These are phyloP conservation scores for Cassiopea xamachana DNA, from an alignment of 30 jellyfish, hydroid and myxozoan species.

Conservation along the genomic window DNA sequence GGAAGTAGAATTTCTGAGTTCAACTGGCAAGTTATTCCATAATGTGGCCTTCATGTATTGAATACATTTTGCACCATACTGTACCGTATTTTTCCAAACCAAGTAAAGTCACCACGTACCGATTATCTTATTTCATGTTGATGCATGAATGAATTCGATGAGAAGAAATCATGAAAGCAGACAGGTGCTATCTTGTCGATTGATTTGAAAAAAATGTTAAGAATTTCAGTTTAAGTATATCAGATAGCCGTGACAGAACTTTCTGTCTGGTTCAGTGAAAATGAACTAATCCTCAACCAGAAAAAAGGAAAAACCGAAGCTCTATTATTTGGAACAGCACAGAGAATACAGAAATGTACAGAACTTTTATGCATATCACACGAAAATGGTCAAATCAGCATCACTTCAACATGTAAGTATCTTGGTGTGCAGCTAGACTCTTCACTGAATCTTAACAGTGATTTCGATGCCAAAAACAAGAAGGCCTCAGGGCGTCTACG, in stretches of 20 bases:
- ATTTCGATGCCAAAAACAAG: no score
- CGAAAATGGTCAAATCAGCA: no score
- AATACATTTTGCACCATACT: neutral
- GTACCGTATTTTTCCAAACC: neutral
- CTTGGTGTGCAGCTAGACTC: no score
- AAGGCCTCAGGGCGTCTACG: no score
- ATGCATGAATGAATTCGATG: neutral
- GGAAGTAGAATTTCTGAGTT: slow-evolving; percentile 1
- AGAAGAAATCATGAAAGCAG: neutral
- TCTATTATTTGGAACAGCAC: no score
- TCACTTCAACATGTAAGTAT: no score
- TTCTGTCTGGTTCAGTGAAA: no score
- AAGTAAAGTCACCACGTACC: neutral
- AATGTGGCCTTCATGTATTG: neutral
- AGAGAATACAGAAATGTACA: no score
- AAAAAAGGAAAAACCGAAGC: no score
- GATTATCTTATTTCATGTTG: neutral
- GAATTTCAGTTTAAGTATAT: neutral
- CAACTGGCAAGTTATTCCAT: slow-evolving; percentile 13
- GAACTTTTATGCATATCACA: no score
- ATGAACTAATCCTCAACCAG: no score
- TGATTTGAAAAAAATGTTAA: neutral
- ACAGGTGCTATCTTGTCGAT: neutral
- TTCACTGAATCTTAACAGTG: no score
- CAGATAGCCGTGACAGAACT: neutral